Conservation (phyloP, 1,140 invertebrate species). For the Drosophila quadrilineata region DNA sequence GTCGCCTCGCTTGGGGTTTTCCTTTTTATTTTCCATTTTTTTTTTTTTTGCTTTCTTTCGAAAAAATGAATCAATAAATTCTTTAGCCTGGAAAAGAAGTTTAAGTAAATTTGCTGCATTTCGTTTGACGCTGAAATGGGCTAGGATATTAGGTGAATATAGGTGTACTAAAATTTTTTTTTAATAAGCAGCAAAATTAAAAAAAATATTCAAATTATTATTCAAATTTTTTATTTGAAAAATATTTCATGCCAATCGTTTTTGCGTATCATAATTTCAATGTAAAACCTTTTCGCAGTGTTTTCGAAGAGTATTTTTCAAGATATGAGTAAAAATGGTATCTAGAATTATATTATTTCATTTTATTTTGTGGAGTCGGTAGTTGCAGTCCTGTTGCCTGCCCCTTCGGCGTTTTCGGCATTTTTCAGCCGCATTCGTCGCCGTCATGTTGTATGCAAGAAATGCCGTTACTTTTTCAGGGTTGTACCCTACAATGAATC, state of each 20-base stretch:
- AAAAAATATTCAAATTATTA: no score
- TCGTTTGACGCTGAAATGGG: not conserved
- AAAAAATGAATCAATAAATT: slow-evolving; percentile 71
- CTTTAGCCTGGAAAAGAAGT: slow-evolving; percentile 42
- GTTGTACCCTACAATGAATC: slow-evolving; percentile 1
- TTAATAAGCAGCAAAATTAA: no score
- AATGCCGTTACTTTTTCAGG: slow-evolving; percentile 52
- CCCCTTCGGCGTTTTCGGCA: slow-evolving; percentile 51
- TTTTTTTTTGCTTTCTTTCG: slow-evolving; percentile 23
- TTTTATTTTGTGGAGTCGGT: slow-evolving; percentile 8
- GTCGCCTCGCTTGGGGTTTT: slow-evolving; percentile 2
- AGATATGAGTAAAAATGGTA: no score
- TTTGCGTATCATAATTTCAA: no score
- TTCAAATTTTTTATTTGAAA: no score
- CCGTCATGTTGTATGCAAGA: slow-evolving; percentile 21
- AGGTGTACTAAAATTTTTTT: no score
- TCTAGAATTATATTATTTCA: not conserved
- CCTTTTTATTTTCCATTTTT: not conserved
- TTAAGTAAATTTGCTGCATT: slow-evolving; percentile 36
- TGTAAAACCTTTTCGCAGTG: no score
- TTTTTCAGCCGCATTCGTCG: slow-evolving; percentile 39
- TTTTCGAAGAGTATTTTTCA: no score
- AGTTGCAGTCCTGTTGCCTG: slow-evolving; percentile 9
- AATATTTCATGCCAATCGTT: no score
- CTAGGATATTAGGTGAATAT: no score